Evolutionary conservation across 2,113 vertebrate species (phyloP).

Genomic region (Struthidea cinerea): DNA sequence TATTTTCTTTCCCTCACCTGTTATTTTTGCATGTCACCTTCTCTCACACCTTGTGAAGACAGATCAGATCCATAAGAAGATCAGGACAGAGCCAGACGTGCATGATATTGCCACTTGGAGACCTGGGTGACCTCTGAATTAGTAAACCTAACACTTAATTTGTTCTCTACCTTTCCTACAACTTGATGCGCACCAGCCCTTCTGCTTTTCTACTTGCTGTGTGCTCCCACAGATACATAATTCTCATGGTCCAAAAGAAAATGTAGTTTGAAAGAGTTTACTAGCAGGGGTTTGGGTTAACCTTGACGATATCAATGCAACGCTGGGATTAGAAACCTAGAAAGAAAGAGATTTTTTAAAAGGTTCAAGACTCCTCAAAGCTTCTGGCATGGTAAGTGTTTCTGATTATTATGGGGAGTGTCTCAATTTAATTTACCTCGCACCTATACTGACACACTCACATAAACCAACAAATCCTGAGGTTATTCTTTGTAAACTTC

Average conservation of each 20-base stretch:
- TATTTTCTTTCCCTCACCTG: background rate
- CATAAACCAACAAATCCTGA: background rate
- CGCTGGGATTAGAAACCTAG: constrained; percentile 22
- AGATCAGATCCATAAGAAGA: background rate
- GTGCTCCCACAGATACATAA: background rate
- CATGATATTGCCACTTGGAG: background rate
- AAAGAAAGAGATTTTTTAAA: constrained; percentile 2
- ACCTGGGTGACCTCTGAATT: background rate
- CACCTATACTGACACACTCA: background rate
- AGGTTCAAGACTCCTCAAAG: background rate
- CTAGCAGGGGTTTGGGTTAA: background rate
- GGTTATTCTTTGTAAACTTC: constrained; percentile 12
- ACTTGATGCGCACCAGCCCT: background rate
- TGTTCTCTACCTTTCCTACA: background rate
- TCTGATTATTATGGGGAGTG: background rate
- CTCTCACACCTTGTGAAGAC: background rate
- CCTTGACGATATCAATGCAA: background rate
- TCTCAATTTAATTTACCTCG: background rate
- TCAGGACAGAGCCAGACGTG: background rate
- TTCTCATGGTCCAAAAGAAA: constrained; percentile 7
- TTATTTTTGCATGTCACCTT: background rate
- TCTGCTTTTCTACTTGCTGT: background rate
- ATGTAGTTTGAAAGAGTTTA: background rate
- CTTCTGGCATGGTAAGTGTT: constrained; percentile 21
- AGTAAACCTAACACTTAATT: background rate